phyloP scores from a whole-genome alignment of 2,888 invertebrate genomes.

The Synergus japonicus region DNA sequence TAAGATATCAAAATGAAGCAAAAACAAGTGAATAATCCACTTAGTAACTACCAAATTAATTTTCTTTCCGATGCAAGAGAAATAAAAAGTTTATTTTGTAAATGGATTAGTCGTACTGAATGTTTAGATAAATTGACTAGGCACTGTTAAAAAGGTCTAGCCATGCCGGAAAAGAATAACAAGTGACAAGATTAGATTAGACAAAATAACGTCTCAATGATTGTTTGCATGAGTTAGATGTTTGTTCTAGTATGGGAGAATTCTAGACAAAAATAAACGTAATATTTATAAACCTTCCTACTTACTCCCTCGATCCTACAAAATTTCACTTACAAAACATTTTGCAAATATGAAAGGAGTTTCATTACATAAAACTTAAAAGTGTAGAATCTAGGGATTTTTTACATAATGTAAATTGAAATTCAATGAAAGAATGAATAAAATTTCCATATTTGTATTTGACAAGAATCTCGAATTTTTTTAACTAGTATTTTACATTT shows the following conservation, averaged over 20 bases:
- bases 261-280: slow-evolving; percentile 35
- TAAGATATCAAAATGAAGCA: slow-evolving; percentile 21
- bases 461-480: background rate
- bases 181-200: slow-evolving; percentile 45
- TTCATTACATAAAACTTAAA: background rate
- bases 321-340: slow-evolving; percentile 6
- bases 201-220: slow-evolving; percentile 38
- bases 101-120: background rate
- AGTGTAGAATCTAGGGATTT: background rate
- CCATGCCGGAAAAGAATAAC: slow-evolving; percentile 14
- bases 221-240: slow-evolving; percentile 32
- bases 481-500: background rate
- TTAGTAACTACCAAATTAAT: background rate
- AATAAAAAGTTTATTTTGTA: background rate
- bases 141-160: background rate
- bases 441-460: background rate
- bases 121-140: background rate
- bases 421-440: too few relatives aligned
- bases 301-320: slow-evolving; percentile 7
- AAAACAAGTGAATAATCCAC: background rate
- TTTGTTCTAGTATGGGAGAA: slow-evolving; percentile 33
- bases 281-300: slow-evolving; percentile 31
- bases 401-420: background rate
- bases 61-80: too few relatives aligned
- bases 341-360: background rate